These are phyloP conservation scores for Odontothrips loti DNA, from an alignment of 2,888 invertebrate species.

Conservation along the genomic window DNA sequence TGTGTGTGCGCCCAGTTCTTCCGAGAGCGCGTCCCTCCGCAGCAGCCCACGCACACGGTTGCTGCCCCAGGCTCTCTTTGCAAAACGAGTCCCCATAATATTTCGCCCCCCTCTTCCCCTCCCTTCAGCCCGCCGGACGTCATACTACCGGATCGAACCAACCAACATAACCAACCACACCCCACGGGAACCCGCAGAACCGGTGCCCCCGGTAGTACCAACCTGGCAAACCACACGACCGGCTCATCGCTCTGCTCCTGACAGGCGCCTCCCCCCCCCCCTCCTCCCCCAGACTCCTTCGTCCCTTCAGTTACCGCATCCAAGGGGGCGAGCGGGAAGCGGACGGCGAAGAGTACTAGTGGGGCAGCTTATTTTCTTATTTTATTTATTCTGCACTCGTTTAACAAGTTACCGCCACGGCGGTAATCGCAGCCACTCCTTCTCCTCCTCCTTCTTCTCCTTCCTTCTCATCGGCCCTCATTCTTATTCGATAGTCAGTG, in stretches of 20 bases:
- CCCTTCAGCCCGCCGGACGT: background rate
- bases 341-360: background rate
- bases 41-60: too few species aligned
- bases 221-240: background rate
- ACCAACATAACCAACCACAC: conserved; percentile 11
- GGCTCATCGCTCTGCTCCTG: conserved; percentile 13
- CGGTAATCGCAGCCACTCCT: too few species aligned
- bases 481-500: too few species aligned
- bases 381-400: background rate
- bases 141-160: background rate
- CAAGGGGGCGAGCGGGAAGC: background rate
- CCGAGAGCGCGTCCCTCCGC: too few species aligned
- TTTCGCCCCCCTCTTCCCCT: background rate
- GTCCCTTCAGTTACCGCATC: background rate
- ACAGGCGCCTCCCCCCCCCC: background rate
- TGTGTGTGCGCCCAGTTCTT: too few species aligned
- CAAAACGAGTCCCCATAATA: background rate
- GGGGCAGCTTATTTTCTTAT: background rate
- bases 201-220: background rate
- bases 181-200: background rate
- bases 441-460: too few species aligned
- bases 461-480: too few species aligned
- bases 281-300: background rate
- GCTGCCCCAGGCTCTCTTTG: background rate
- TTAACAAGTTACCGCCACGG: too few species aligned